These are phyloP conservation scores for Allobates femoralis DNA, from an alignment of 2,797 vertebrate genomes.

Conservation along the genomic window DNA sequence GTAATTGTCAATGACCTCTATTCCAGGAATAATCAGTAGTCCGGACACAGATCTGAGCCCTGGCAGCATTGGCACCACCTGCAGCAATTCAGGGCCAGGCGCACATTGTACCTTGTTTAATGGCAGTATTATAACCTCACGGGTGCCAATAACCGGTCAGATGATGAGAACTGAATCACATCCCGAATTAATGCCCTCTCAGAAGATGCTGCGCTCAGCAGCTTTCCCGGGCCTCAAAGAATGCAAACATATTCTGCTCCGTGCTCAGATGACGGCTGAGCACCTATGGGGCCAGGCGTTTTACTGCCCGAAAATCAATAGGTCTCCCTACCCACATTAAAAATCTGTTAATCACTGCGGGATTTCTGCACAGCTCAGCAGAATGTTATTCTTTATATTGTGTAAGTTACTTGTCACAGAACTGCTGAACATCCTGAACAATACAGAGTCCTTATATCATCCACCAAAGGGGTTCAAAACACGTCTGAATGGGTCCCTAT, in stretches of 20 bases:
- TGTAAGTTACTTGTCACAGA: background rate
- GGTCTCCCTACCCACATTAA: conserved; percentile 49
- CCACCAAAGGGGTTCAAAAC: too few relatives aligned
- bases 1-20: background rate
- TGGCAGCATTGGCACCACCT: background rate
- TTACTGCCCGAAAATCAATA: conserved; percentile 56
- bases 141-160: conserved; percentile 51
- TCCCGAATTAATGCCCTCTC: conserved; percentile 16
- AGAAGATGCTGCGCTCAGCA: conserved; percentile 40
- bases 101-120: conserved; percentile 39
- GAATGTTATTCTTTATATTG: conserved; percentile 1
- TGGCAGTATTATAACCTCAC: conserved; percentile 40
- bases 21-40: conserved; percentile 10
- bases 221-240: background rate
- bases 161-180: conserved; percentile 39
- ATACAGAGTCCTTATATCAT: background rate
- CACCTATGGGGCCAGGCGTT: conserved; percentile 17
- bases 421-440: background rate
- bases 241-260: conserved; percentile 22
- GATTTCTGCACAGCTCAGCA: conserved; percentile 21
- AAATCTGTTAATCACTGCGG: conserved; percentile 45
- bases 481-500: too few relatives aligned
- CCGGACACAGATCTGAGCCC: background rate
- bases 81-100: background rate
- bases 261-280: conserved; percentile 33